phyloP scores from a whole-genome alignment of 1,140 invertebrate species.

The Helicorthomorpha holstii region DNA sequence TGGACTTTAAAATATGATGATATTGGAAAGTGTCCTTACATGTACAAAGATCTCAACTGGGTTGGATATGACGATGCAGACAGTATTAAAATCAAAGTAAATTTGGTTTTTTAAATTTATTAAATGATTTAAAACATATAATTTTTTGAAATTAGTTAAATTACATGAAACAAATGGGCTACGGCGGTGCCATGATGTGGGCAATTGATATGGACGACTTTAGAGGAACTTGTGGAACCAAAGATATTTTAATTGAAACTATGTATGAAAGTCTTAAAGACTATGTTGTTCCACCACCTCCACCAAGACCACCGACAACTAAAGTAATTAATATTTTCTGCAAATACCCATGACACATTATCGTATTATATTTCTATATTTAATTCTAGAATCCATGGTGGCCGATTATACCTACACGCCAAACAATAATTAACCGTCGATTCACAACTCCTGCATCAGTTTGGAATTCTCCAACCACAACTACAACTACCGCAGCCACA shows the following conservation, averaged over 20 bases:
- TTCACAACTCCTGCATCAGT: too few relatives aligned
- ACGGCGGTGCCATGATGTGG: conserved; percentile 29
- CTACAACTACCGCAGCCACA: background rate
- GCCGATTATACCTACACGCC: conserved; percentile 2
- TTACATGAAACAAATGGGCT: conserved; percentile 20
- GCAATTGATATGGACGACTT: conserved; percentile 26
- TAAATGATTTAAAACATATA: conserved; percentile 12
- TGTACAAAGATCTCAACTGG: conserved; percentile 74
- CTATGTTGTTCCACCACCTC: conserved; percentile 51
- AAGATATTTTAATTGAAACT: conserved; percentile 28
- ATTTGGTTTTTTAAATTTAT: background rate
- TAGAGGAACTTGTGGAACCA: conserved; percentile 14
- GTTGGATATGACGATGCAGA: conserved; percentile 71
- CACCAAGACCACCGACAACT: conserved; percentile 1
- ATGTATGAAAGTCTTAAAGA: conserved; percentile 53
- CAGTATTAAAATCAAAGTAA: conserved; percentile 72
- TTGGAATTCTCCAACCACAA: background rate
- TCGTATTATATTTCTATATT: background rate
- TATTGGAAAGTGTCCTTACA: conserved; percentile 60
- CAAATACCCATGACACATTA: background rate
- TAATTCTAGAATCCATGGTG: background rate
- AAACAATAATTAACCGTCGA: conserved; percentile 7
- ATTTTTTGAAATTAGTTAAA: conserved; percentile 13
- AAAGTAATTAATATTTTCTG: background rate
- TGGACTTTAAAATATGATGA: conserved; percentile 73